Evolutionary conservation across 2,797 vertebrate genomes (phyloP), one percentile per base, ranked within the genome.

Genomic region (Arrhamphus sclerolepis): DNA sequence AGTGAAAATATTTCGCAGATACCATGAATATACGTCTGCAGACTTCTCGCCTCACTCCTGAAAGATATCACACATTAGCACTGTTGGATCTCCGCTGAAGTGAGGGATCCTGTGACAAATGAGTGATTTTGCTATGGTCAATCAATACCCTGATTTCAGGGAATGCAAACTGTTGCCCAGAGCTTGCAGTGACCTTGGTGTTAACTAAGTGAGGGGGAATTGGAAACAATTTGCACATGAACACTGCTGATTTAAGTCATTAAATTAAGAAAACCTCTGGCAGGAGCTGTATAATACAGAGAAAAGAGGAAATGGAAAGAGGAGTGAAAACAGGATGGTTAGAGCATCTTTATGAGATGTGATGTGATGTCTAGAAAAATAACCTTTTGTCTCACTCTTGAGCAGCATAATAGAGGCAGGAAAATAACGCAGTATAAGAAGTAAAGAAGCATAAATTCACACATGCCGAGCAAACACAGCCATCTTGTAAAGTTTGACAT

Each of bases 1-100:
- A 40, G 40, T 46, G 40, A 56, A 87, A 87, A 79, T 82, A 91
- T 87, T 89, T 91, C 86, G 78, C 86, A 86, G 73, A 76, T 75
- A 65, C 20, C 59, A 69, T 80, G 46, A 85, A 90, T 72, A 81
- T 87, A 74, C 81, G 78, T 84, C 78, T 75, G 75, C 62, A 77
- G 67, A 77, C 60, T 72, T 85, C 69, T 69, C 69, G 70, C 66
- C 70, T 70, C 59, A 44, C 67, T 72, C 49, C 52, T 42, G 7
- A 13, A 40, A 53, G 56, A 60, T 62, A 53, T 84, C 52, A 51
- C 46, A 72, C 46, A 38, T 38, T 14, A 13, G 34, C 34, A 2
- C 34, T 14, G 3, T 38, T 38, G 34, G 34, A 14, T 38, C 34
- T 38, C 13, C 14, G 34, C 14, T 38, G 34, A 16, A 1, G 16